Conservation (phyloP, 2,113 vertebrate genomes). For the Neolamprologus falcicula region DNA sequence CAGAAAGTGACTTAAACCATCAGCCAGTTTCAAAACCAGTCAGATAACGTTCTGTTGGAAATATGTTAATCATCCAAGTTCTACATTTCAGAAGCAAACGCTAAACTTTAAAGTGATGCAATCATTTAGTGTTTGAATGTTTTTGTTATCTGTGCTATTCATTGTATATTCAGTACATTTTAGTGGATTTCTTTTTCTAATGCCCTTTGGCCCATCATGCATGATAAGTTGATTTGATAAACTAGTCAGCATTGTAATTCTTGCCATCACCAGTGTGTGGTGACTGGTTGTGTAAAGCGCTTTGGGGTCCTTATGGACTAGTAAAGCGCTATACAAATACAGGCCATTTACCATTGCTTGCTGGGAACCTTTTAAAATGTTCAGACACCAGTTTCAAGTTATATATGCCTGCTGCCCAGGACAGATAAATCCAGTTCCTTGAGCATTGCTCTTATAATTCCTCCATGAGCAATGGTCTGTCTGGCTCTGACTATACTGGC, state of each 20-base stretch:
- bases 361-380: background rate
- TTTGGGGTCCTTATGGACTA: background rate
- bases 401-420: background rate
- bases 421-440: background rate
- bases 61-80: background rate
- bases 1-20: background rate
- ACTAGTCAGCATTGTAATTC: background rate
- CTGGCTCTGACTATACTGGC: background rate
- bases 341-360: background rate
- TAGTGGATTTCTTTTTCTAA: background rate
- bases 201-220: background rate
- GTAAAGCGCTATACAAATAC: background rate
- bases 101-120: background rate
- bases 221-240: background rate
- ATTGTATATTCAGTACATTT: background rate
- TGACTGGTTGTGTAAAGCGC: background rate
- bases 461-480: background rate
- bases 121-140: background rate
- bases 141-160: background rate
- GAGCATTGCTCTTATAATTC: background rate
- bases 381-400: background rate
- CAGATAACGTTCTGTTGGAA: background rate
- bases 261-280: background rate
- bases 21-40: background rate
- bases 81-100: background rate